A percentile compares a stretch with the other conserved stretches of the same genome.
phyloP scores from a whole-genome alignment of 2,113 vertebrate species.

The Dicrurus megarhynchus region DNA sequence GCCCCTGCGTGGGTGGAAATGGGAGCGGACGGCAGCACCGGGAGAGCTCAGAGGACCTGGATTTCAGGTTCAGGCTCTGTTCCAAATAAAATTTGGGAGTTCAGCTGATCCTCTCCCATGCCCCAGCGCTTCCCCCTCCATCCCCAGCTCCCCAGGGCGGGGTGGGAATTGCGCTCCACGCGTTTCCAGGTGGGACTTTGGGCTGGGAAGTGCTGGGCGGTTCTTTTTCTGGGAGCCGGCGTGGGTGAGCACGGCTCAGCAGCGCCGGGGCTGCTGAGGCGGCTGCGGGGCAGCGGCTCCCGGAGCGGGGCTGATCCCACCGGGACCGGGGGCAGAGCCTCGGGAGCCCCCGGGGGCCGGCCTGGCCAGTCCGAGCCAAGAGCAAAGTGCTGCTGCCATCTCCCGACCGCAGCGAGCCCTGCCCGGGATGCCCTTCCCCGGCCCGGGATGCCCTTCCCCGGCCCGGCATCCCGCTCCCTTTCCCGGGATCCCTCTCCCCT shows the following conservation, averaged over 20 bases:
- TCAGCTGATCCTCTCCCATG: fast-evolving
- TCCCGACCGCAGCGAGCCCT: constrained; percentile 4
- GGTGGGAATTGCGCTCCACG: fast-evolving
- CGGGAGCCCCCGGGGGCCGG: background rate
- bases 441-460: background rate
- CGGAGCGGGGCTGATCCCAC: background rate
- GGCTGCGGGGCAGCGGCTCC: background rate
- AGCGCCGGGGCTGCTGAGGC: background rate
- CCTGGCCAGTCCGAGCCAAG: background rate
- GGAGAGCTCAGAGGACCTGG: background rate
- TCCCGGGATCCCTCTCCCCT: fast-evolving
- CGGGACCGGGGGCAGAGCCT: fast-evolving
- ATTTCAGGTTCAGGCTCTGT: background rate
- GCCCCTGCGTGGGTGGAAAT: fast-evolving
- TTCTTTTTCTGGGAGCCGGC: fast-evolving
- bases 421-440: background rate
- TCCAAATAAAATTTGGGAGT: fast-evolving
- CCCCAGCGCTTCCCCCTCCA: background rate
- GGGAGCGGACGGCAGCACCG: background rate
- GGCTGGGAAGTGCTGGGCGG: background rate
- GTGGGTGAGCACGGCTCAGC: fast-evolving
- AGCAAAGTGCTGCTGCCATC: constrained; percentile 61
- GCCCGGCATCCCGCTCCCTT: too few relatives aligned
- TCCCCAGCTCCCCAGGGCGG: background rate
- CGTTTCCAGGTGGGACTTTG: fast-evolving